Percentiles rank a stretch among this genome's conserved stretches.
These are phyloP conservation scores for Melanotaenia duboulayi DNA, from an alignment of 2,113 vertebrate species.

Conservation along the genomic window DNA sequence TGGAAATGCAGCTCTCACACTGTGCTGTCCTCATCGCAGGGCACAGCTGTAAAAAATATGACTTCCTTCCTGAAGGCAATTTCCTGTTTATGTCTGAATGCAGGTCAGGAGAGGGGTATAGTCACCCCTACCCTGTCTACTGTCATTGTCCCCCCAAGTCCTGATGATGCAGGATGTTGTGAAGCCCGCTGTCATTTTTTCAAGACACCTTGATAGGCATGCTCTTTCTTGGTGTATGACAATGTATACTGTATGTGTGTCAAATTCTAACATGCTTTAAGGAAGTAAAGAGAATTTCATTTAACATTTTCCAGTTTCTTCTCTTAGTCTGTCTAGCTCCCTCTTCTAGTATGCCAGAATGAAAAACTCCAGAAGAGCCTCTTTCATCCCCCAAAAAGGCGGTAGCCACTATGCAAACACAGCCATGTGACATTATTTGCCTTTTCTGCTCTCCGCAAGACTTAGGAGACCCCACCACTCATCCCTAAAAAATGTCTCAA, in stretches of 20 bases:
- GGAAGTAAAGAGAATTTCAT: neutral
- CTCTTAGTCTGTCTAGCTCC: neutral
- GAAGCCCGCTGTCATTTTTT: slow-evolving; percentile 3
- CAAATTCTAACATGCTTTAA: neutral
- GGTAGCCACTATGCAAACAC: slow-evolving; percentile 23
- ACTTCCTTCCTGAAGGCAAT: slow-evolving; percentile 79
- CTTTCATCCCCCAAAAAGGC: slow-evolving; percentile 19
- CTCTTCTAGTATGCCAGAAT: slow-evolving; percentile 5
- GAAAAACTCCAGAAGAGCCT: neutral
- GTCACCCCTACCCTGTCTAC: slow-evolving; percentile 41
- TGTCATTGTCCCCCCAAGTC: slow-evolving; percentile 36
- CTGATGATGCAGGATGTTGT: slow-evolving; percentile 33
- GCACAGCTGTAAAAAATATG: slow-evolving; percentile 70
- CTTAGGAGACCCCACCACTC: slow-evolving; percentile 7
- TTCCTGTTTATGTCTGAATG: slow-evolving; percentile 84
- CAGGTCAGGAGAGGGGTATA: slow-evolving; percentile 68
- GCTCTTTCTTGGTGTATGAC: neutral
- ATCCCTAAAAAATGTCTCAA: slow-evolving; percentile 42
- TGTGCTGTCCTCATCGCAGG: slow-evolving; percentile 34
- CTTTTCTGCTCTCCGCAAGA: slow-evolving; percentile 22
- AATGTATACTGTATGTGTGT: neutral
- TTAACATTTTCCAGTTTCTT: neutral
- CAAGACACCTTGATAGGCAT: neutral
- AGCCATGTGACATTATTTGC: slow-evolving; percentile 34
- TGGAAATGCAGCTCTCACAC: slow-evolving; percentile 32